These are phyloP conservation scores for Philereme vetulata DNA, from an alignment of 2,888 invertebrate species.

Conservation along the genomic window DNA sequence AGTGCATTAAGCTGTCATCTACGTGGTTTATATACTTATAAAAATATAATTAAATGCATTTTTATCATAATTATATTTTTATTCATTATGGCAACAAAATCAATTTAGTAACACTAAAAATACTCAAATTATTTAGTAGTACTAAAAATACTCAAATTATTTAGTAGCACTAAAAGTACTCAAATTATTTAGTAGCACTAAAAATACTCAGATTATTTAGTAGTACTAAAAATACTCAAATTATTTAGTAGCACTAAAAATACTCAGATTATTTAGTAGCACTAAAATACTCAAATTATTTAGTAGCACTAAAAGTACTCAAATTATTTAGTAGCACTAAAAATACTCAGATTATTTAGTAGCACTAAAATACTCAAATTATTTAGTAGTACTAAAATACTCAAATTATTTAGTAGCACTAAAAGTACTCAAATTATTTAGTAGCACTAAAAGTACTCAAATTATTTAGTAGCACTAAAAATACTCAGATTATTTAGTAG, in stretches of 20 bases:
- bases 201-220: not conserved
- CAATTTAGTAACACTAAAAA: slow-evolving; percentile 36
- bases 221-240: too few relatives aligned
- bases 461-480: slow-evolving; percentile 34
- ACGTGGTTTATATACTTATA: slow-evolving; percentile 52
- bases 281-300: not conserved
- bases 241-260: too few relatives aligned
- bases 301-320: too few relatives aligned
- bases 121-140: slow-evolving; percentile 31
- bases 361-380: slow-evolving; percentile 32
- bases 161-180: not conserved
- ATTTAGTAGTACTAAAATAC: too few relatives aligned
- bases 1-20: slow-evolving; percentile 20
- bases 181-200: not conserved
- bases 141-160: not conserved
- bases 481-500: slow-evolving; percentile 37
- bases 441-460: slow-evolving; percentile 36
- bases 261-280: not conserved
- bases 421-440: slow-evolving; percentile 34
- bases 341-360: slow-evolving; percentile 36
- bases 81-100: slow-evolving; percentile 56
- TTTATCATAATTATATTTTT: slow-evolving; percentile 43
- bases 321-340: slow-evolving; percentile 36
- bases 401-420: slow-evolving; percentile 37
- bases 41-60: slow-evolving; percentile 73